Conservation (phyloP, 2,113 vertebrate species). For the Corynorhinus townsendii region DNA sequence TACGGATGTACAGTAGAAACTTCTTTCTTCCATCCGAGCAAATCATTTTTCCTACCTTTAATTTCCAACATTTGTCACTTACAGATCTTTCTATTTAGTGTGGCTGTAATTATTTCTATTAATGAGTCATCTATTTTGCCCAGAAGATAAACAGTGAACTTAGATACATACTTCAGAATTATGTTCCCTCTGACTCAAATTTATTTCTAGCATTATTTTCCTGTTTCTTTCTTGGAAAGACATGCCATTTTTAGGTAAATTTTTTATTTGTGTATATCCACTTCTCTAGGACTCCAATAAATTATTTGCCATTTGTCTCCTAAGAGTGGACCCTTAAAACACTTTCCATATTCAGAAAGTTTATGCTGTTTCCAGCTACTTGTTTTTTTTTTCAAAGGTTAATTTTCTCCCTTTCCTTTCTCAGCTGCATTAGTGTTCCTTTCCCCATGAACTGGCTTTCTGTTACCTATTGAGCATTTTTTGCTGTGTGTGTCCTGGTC, state of each 20-base stretch:
- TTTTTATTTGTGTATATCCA: background rate
- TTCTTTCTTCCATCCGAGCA: background rate
- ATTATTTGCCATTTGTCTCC: constrained; percentile 69
- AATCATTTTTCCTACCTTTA: background rate
- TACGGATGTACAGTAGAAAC: background rate
- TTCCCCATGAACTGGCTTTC: background rate
- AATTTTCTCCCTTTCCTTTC: background rate
- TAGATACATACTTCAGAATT: background rate
- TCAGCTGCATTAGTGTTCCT: background rate
- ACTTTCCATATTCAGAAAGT: constrained; percentile 26
- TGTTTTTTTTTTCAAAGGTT: background rate
- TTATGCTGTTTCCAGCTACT: background rate
- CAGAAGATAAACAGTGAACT: background rate
- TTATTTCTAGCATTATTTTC: background rate
- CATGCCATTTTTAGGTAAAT: constrained; percentile 40
- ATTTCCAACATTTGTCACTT: background rate
- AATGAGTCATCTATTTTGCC: background rate
- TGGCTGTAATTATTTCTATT: background rate
- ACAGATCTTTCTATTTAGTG: background rate
- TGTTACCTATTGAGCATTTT: background rate
- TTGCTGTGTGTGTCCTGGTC: background rate
- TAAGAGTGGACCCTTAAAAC: constrained; percentile 71
- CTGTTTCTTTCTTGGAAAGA: constrained; percentile 55
- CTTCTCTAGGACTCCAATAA: constrained; percentile 60
- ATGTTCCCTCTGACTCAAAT: background rate